These are phyloP conservation scores for Platerodrilus igneus DNA, from an alignment of 2,888 invertebrate genomes.

Conservation along the genomic window DNA sequence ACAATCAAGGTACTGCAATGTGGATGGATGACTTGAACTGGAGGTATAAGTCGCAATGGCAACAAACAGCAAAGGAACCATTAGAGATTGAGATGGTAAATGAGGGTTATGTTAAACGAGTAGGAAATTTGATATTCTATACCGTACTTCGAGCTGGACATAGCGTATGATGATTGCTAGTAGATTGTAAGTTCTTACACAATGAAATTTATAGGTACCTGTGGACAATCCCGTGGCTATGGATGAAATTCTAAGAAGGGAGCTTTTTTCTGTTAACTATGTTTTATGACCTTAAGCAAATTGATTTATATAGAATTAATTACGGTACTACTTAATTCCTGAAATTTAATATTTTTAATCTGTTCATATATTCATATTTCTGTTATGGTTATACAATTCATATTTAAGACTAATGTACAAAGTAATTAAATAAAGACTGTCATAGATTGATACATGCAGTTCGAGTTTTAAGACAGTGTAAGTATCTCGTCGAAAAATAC, in stretches of 20 bases:
- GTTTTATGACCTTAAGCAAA: neutral
- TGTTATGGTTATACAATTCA: neutral
- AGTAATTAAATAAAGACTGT: too few species aligned
- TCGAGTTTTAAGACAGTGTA: too few species aligned
- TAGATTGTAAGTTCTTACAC: constrained; percentile 1
- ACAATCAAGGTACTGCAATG: constrained; percentile 58
- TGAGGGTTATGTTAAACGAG: constrained; percentile 69
- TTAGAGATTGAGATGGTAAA: constrained; percentile 59
- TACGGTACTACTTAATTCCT: neutral
- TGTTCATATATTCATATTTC: neutral
- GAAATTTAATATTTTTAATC: neutral
- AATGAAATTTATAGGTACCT: constrained; percentile 29
- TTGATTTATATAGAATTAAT: neutral
- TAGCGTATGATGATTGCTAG: constrained; percentile 54
- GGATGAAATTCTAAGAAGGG: constrained; percentile 33
- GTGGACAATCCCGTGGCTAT: constrained; percentile 34
- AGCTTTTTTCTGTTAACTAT: constrained; percentile 17
- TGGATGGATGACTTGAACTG: constrained; percentile 72
- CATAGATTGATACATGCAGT: too few species aligned
- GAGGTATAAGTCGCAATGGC: constrained; percentile 61
- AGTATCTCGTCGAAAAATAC: too few species aligned
- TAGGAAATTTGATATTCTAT: constrained; percentile 67
- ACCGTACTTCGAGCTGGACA: constrained; percentile 78
- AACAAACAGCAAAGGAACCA: constrained; percentile 55
- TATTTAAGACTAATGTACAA: too few species aligned